These are phyloP conservation scores for Gobiocypris rarus DNA, from an alignment of 2,113 vertebrate species.

Conservation along the genomic window DNA sequence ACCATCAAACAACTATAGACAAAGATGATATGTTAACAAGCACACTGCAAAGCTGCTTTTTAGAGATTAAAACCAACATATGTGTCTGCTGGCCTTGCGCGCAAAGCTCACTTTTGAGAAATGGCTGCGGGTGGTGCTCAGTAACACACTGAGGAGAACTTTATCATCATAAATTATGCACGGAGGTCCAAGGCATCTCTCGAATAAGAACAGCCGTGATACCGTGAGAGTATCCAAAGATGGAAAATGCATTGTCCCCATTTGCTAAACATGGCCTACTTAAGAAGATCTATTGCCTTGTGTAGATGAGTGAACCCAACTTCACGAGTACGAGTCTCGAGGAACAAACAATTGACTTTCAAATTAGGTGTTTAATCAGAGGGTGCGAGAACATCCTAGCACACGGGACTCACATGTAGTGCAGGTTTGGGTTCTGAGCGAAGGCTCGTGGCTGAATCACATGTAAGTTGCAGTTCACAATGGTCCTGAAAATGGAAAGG, in stretches of 20 bases:
- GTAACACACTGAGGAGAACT: conserved; percentile 15
- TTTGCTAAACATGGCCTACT: conserved; percentile 41
- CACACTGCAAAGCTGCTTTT: not conserved
- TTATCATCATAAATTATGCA: conserved; percentile 43
- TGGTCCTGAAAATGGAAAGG: conserved; percentile 80
- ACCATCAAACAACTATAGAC: conserved; percentile 10
- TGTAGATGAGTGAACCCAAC: not conserved
- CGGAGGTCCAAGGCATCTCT: not conserved
- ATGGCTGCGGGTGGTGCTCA: not conserved
- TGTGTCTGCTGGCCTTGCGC: not conserved
- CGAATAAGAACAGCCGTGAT: conserved; percentile 21
- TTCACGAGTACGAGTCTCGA: not conserved
- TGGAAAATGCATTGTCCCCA: not conserved
- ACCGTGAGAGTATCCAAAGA: not conserved
- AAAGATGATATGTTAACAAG: conserved; percentile 29
- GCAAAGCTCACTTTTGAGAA: not conserved
- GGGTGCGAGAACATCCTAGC: not conserved
- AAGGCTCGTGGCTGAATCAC: conserved; percentile 87
- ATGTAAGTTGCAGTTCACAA: conserved; percentile 88
- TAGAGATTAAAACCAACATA: conserved; percentile 9
- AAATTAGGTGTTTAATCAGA: conserved; percentile 13
- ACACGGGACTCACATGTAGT: conserved; percentile 88
- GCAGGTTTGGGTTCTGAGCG: conserved; percentile 90
- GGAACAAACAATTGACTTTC: conserved; percentile 14
- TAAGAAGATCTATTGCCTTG: conserved; percentile 24